Base-by-base conservation (phyloP, 2,888 invertebrate genomes). In the Catocala sponsa region DNA sequence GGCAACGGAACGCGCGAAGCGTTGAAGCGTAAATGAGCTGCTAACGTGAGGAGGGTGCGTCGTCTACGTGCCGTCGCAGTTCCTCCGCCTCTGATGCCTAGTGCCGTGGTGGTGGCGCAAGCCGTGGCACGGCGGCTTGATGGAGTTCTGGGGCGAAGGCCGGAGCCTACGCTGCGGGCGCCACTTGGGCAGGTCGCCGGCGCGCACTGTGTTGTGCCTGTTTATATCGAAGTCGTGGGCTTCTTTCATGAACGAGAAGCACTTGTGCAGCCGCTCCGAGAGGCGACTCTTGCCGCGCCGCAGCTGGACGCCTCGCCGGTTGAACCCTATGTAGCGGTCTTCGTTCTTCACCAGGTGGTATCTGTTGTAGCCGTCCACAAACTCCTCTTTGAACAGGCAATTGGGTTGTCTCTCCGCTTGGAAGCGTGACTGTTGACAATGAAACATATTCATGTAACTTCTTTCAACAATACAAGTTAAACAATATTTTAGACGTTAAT, bases 321-420 rank as follows among this genome's bases (percentile, higher is more conserved):
- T 96, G 95, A 96, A 96, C 76, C 96, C 96, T 83, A 96, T 94
- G 89, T 95, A 96, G 79, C 95, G 95, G 82, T 95, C 92, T 78
- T 88, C 87, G 89, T 96, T 95, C 79, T 92, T 95, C 85, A 94
- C 95, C 83, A 96, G 95, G 79, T 93, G 94, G 91, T 96, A 96
- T 88, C 95, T 95, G 91, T 95, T 95, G 93, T 96, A 96, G 83
- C 95, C 95, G 82, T 95, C 95, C 82, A 95, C 91, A 92, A 95
- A 95, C 80, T 95, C 95, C 90, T 96, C 96, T 90, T 95, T 95
- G 94, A 96, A 96, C 79, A 95, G 95, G 88, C 96, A 96, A 87
- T 91, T 95, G 78, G 94, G 89, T 82, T 95, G 94, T 85, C 92
- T 95, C 88, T 95, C 94, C 81, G 95, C 96, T 89, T 95, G 95